Percentiles rank a stretch among this genome's conserved stretches.
These are phyloP conservation scores for Calidris pugnax DNA, from an alignment of 2,113 vertebrate genomes.

Conservation along the genomic window DNA sequence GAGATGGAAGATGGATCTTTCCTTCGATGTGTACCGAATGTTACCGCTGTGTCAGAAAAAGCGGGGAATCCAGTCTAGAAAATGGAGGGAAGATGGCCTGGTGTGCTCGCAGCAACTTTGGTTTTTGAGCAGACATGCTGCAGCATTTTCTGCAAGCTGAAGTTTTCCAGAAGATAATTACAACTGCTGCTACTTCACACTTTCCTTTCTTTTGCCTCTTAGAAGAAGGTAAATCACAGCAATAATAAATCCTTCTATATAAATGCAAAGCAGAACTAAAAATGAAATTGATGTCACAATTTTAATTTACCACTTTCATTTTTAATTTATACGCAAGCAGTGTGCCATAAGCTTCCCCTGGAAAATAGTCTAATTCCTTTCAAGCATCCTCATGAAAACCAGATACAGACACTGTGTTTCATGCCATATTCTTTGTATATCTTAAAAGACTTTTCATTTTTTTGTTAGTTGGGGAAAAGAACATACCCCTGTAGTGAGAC, in stretches of 20 bases:
- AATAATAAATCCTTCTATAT: constrained; percentile 67
- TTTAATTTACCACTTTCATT: constrained; percentile 68
- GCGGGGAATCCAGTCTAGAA: not conserved
- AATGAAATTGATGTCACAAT: constrained; percentile 61
- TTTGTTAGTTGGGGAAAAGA: not conserved
- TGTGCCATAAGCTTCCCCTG: constrained; percentile 19
- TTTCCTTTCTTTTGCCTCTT: constrained; percentile 21
- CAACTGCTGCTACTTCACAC: not conserved
- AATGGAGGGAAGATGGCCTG: not conserved
- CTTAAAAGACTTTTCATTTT: not conserved
- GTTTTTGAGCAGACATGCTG: not conserved
- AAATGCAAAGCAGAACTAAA: constrained; percentile 72
- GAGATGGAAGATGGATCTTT: not conserved
- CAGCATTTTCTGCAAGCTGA: not conserved
- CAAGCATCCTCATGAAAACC: constrained; percentile 2
- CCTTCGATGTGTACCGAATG: not conserved
- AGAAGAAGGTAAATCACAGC: constrained; percentile 57
- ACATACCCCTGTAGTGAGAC: not conserved
- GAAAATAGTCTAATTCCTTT: constrained; percentile 64
- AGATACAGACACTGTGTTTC: constrained; percentile 41
- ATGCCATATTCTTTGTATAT: not conserved
- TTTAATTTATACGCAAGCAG: constrained; percentile 68
- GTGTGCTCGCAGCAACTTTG: not conserved
- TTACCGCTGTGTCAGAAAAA: not conserved
- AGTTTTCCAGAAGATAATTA: not conserved